phyloP scores from a whole-genome alignment of 2,797 vertebrate species.

The Falco biarmicus region DNA sequence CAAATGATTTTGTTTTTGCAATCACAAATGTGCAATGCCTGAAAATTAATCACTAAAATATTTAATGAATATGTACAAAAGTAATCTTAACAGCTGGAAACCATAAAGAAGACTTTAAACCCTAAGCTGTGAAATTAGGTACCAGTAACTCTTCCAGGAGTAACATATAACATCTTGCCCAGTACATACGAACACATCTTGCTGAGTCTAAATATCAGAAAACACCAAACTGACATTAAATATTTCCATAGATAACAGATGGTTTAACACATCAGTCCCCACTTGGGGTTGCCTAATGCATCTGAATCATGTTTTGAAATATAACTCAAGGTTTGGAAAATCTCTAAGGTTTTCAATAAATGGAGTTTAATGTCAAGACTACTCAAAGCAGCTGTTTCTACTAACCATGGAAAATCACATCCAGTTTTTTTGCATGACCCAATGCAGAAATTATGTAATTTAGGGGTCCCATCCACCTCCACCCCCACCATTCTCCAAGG shows the following conservation, averaged over 20 bases:
- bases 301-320: conserved; percentile 55
- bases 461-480: not conserved
- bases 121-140: not conserved
- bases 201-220: conserved; percentile 28
- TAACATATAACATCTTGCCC: conserved; percentile 3
- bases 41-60: not conserved
- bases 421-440: conserved; percentile 31
- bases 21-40: not conserved
- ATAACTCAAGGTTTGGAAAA: conserved; percentile 52
- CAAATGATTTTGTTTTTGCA: not conserved
- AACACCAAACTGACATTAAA: conserved; percentile 49
- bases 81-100: conserved; percentile 21
- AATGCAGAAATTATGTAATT: conserved; percentile 54
- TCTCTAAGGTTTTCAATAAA: conserved; percentile 56
- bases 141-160: not conserved
- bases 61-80: conserved; percentile 16
- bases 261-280: conserved; percentile 55
- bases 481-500: not conserved
- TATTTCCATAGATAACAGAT: conserved; percentile 63
- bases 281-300: conserved; percentile 41
- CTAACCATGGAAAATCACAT: conserved; percentile 38
- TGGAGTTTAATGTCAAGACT: conserved; percentile 64
- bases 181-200: not conserved
- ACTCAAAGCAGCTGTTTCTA: conserved; percentile 66
- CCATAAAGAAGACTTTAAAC: not conserved